These are phyloP conservation scores for Eupithecia abbreviata DNA, from an alignment of 2,888 invertebrate genomes.

Conservation along the genomic window DNA sequence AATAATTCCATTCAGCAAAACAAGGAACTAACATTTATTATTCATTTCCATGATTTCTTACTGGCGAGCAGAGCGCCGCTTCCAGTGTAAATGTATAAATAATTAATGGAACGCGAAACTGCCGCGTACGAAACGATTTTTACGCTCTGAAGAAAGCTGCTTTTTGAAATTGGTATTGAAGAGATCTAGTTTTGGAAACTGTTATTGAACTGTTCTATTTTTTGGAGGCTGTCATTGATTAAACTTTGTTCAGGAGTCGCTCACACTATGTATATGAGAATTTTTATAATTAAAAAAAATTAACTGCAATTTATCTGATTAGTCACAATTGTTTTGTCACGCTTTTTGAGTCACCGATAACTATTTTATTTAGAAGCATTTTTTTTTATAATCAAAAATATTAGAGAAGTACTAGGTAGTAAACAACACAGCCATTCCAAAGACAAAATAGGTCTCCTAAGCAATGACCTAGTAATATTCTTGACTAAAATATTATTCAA, in stretches of 20 bases:
- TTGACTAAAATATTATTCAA: neutral
- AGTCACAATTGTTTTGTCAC: neutral
- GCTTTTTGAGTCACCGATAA: neutral
- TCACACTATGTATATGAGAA: neutral
- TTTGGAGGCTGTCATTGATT: no score
- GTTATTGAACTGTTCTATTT: neutral
- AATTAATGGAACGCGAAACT: slow-evolving; percentile 44
- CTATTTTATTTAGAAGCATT: no score
- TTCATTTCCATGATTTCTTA: slow-evolving; percentile 49
- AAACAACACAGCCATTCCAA: neutral
- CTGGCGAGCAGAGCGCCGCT: slow-evolving; percentile 42
- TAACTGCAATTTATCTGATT: neutral
- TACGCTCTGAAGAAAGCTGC: slow-evolving; percentile 35
- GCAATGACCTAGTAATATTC: neutral
- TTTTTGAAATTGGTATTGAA: slow-evolving; percentile 2
- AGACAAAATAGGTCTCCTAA: neutral
- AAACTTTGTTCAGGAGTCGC: neutral
- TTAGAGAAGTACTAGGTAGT: neutral
- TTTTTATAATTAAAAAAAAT: no score
- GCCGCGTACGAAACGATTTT: slow-evolving; percentile 39
- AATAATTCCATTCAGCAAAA: slow-evolving; percentile 39
- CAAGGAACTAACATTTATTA: slow-evolving; percentile 44
- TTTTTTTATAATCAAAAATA: neutral
- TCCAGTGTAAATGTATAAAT: slow-evolving; percentile 38
- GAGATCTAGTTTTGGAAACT: neutral